Conservation (phyloP, 2,797 vertebrate species). For the Myotis vivesi region DNA sequence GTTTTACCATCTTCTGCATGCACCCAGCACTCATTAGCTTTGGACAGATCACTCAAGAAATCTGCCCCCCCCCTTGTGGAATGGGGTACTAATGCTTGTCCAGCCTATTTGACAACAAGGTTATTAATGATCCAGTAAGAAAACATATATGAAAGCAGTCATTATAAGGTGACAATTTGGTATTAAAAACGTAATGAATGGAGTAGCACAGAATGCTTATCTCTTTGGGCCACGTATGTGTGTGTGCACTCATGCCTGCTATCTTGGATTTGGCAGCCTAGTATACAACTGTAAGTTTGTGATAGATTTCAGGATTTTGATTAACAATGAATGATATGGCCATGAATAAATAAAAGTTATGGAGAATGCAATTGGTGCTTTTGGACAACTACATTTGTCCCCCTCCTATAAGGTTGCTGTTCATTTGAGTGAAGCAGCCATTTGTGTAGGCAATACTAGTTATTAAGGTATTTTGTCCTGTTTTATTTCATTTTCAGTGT, state of each 20-base stretch:
- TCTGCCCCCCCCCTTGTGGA: not conserved
- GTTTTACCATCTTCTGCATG: not conserved
- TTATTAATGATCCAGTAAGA: not conserved
- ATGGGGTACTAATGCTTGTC: not conserved
- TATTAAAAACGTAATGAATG: not conserved
- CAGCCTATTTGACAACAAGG: not conserved
- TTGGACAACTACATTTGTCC: not conserved
- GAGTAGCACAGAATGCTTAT: not conserved
- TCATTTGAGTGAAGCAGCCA: not conserved
- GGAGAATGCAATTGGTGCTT: not conserved
- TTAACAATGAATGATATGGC: not conserved
- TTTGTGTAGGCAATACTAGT: not conserved
- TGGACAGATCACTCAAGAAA: not conserved
- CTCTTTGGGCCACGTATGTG: not conserved
- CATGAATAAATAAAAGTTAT: not conserved
- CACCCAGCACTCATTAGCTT: not conserved
- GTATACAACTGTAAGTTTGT: not conserved
- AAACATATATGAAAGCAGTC: not conserved
- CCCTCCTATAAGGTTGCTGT: not conserved
- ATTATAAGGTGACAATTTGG: not conserved
- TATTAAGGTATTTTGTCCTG: not conserved
- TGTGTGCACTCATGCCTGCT: not conserved
- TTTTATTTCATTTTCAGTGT: conserved; percentile 27
- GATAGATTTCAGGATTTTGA: not conserved
- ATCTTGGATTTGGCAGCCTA: not conserved